phyloP scores from a whole-genome alignment of 2,888 invertebrate species.

The Heliothis peltigera region DNA sequence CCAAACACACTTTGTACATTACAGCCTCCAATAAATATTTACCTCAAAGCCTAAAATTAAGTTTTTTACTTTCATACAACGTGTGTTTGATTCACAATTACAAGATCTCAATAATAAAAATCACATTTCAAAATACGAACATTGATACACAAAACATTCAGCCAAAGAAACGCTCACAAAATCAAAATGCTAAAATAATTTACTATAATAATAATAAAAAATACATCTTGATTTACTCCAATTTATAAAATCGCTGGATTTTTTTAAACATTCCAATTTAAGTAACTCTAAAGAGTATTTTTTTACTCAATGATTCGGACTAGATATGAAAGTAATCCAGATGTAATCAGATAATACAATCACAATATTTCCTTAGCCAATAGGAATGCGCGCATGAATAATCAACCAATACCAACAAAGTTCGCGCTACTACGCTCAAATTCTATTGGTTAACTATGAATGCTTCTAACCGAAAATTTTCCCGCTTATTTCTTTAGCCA shows the following conservation, averaged over 20 bases:
- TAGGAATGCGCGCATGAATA: conserved; percentile 6
- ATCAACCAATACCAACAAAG: conserved; percentile 37
- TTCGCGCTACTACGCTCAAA: conserved; percentile 10
- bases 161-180: conserved; percentile 47
- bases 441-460: conserved; percentile 23
- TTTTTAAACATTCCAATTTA: conserved; percentile 21
- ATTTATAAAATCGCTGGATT: conserved; percentile 24
- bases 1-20: conserved; percentile 53
- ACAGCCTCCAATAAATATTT: conserved; percentile 46
- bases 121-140: conserved; percentile 38
- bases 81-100: conserved; percentile 33
- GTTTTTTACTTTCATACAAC: conserved; percentile 41
- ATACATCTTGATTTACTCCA: conserved; percentile 41
- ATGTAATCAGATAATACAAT: conserved; percentile 35
- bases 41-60: conserved; percentile 12
- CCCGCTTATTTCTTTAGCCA: neutral
- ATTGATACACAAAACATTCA: conserved; percentile 54
- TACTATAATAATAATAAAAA: conserved; percentile 55
- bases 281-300: conserved; percentile 23
- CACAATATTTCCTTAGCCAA: conserved; percentile 24
- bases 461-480: conserved; percentile 3
- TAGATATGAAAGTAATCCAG: conserved; percentile 43
- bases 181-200: conserved; percentile 57
- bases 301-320: conserved; percentile 41
- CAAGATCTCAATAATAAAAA: conserved; percentile 46